phyloP scores from a whole-genome alignment of 2,888 invertebrate species.

The Drosophila eohydei region DNA sequence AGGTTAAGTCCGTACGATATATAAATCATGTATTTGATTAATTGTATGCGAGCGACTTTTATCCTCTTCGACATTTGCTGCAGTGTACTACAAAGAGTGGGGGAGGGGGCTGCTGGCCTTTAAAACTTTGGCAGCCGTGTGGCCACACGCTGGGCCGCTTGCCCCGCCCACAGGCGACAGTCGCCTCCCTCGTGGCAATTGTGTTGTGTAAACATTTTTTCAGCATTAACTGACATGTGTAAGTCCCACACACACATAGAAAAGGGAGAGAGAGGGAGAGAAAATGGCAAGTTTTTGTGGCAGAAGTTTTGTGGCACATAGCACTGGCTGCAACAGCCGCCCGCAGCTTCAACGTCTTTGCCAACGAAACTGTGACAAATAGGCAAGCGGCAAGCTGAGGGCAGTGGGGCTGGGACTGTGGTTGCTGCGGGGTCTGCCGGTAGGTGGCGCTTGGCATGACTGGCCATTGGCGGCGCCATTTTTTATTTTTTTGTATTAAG shows the following conservation, averaged over 20 bases:
- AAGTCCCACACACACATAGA: constrained; percentile 44
- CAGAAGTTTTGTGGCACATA: constrained; percentile 46
- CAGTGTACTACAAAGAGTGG: constrained; percentile 19
- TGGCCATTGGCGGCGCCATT: constrained; percentile 70
- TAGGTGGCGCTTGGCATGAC: constrained; percentile 37
- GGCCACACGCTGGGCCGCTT: constrained; percentile 32
- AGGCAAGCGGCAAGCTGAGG: constrained; percentile 28
- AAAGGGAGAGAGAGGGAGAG: not conserved
- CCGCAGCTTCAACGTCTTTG: constrained; percentile 39
- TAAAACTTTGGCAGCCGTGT: constrained; percentile 57
- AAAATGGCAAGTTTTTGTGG: constrained; percentile 47
- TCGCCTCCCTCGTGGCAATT: constrained; percentile 54
- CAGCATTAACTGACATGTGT: constrained; percentile 77
- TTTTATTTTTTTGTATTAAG: constrained; percentile 71
- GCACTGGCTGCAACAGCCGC: constrained; percentile 31
- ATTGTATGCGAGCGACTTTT: constrained; percentile 68
- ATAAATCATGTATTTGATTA: constrained; percentile 78
- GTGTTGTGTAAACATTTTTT: constrained; percentile 78
- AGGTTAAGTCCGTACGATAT: constrained; percentile 58
- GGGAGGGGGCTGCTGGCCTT: constrained; percentile 35
- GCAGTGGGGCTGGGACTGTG: not conserved
- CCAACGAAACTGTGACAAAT: constrained; percentile 70
- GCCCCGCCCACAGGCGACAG: constrained; percentile 1
- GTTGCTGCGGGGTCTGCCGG: not conserved
- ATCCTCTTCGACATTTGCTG: constrained; percentile 67